A percentile compares a stretch with the other conserved stretches of the same genome.
These are phyloP conservation scores for Steatocranus sp. DNA, from an alignment of 2,797 vertebrate species.

Conservation along the genomic window DNA sequence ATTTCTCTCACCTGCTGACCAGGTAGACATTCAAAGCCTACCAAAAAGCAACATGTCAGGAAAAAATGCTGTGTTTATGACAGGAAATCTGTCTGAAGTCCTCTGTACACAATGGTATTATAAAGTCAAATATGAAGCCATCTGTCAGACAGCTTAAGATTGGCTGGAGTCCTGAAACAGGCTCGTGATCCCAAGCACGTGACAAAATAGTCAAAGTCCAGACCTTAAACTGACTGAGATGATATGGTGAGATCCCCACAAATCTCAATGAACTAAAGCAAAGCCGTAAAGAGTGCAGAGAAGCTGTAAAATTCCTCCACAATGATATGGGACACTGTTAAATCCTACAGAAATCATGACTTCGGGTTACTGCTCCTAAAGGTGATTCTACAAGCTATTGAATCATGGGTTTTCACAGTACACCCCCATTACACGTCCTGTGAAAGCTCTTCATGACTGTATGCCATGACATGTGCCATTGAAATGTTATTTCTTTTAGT, in stretches of 20 bases:
- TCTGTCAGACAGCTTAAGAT: background rate
- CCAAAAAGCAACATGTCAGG: background rate
- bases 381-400: background rate
- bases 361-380: background rate
- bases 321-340: background rate
- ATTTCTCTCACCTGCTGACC: background rate
- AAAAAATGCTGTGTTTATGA: background rate
- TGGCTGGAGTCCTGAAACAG: background rate
- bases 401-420: background rate
- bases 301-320: background rate
- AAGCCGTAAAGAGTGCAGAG: background rate
- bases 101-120: background rate
- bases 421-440: background rate
- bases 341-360: fast-evolving
- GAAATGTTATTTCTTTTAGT: background rate
- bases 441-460: background rate
- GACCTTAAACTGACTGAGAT: background rate
- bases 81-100: background rate
- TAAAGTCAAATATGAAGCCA: background rate
- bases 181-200: fast-evolving
- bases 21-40: constrained; percentile 7
- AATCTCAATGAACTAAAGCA: background rate
- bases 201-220: background rate
- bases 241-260: background rate
- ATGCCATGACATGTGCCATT: background rate